Evolutionary conservation across 2,888 invertebrate genomes (phyloP).

Genomic region (Sinelater perroti): DNA sequence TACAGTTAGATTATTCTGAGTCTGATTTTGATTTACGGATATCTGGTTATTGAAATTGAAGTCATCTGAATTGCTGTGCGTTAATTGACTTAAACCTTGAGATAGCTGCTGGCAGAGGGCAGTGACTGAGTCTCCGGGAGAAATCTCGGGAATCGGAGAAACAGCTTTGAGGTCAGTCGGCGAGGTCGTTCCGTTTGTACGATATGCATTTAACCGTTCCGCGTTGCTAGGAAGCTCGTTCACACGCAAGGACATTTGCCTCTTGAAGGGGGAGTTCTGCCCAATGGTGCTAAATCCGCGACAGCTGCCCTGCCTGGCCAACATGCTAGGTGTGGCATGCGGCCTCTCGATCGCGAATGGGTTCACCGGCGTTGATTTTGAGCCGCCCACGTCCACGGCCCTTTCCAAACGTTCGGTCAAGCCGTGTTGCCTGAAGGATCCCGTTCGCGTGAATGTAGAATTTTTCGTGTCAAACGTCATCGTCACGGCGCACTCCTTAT

Average conservation of each 20-base stretch:
- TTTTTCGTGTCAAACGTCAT: constrained; percentile 92
- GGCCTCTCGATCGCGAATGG: constrained; percentile 95
- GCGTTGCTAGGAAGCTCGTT: constrained; percentile 95
- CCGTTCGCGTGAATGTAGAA: constrained; percentile 88
- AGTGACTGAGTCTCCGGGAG: constrained; percentile 73
- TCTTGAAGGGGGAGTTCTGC: constrained; percentile 91
- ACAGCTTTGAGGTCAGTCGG: constrained; percentile 61
- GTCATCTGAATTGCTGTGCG: constrained; percentile 67
- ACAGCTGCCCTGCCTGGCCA: constrained; percentile 95
- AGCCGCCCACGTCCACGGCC: constrained; percentile 44
- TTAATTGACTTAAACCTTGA: constrained; percentile 71
- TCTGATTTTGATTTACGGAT: constrained; percentile 63
- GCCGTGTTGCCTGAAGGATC: constrained; percentile 88
- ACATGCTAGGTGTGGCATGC: constrained; percentile 92
- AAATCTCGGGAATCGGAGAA: constrained; percentile 81
- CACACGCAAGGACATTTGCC: constrained; percentile 93
- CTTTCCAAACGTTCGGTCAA: constrained; percentile 78
- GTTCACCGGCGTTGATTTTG: constrained; percentile 73
- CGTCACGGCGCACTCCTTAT: constrained; percentile 94
- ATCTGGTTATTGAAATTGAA: constrained; percentile 67
- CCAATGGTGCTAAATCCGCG: constrained; percentile 83
- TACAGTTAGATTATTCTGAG: constrained; percentile 63
- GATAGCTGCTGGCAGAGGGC: constrained; percentile 81
- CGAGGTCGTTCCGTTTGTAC: constrained; percentile 50
- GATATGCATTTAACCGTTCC: constrained; percentile 73